Conservation (phyloP, 2,888 invertebrate species). For the Hirtodrosophila trivittata region DNA sequence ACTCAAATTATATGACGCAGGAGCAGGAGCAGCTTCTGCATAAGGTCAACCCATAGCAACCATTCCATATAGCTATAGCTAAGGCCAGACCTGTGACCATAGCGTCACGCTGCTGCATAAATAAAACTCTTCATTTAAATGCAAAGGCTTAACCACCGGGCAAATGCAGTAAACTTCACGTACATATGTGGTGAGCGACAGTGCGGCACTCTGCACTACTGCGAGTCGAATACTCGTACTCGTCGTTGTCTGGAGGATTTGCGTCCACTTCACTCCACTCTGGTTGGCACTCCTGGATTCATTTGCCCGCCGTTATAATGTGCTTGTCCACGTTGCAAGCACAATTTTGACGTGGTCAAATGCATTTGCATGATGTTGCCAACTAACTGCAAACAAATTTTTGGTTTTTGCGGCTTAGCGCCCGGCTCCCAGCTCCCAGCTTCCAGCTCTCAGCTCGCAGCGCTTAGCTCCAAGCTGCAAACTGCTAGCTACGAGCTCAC, state of each 20-base stretch:
- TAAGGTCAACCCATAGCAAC: not conserved
- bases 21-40: constrained; percentile 1
- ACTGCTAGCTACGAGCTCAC: too few species aligned
- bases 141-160: constrained; percentile 57
- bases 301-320: constrained; percentile 23
- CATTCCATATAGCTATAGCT: not conserved
- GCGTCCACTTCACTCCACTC: not conserved
- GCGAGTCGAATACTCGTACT: not conserved
- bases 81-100: constrained; percentile 4
- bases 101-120: constrained; percentile 46
- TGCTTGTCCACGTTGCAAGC: constrained; percentile 29
- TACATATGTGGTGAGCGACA: constrained; percentile 37
- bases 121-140: constrained; percentile 68
- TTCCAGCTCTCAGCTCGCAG: too few species aligned
- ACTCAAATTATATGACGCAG: constrained; percentile 38
- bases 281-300: not conserved
- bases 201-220: constrained; percentile 1
- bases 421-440: not conserved
- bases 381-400: constrained; percentile 67
- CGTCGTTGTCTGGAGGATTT: constrained; percentile 2
- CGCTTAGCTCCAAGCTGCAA: too few species aligned
- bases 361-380: constrained; percentile 64
- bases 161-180: constrained; percentile 55
- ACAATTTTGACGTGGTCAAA: constrained; percentile 64
- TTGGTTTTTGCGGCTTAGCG: constrained; percentile 52